Conservation (phyloP, 2,888 invertebrate genomes). For the Stenchaetothrips biformis region DNA sequence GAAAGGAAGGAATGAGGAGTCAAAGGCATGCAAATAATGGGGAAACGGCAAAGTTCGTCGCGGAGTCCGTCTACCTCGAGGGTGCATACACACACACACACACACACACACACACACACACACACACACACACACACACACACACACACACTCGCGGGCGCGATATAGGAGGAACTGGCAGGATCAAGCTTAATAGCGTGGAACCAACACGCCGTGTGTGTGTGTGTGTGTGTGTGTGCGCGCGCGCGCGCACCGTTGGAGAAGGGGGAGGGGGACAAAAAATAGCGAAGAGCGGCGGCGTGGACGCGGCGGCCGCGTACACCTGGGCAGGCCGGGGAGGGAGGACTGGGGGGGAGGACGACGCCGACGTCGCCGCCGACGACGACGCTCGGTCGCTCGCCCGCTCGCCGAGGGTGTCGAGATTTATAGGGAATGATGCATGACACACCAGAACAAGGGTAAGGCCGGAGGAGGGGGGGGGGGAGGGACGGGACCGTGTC, state of each 20-base stretch:
- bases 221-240: neutral
- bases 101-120: too few relatives aligned
- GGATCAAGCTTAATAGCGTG: constrained; percentile 16
- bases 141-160: neutral
- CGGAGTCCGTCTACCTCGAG: too few relatives aligned
- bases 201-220: neutral
- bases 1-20: too few relatives aligned
- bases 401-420: constrained; percentile 2
- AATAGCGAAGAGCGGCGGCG: neutral
- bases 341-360: neutral
- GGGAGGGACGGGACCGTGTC: neutral
- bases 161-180: constrained; percentile 5
- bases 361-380: neutral
- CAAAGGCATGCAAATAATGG: too few relatives aligned
- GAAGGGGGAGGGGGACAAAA: neutral
- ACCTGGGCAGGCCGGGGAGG: neutral
- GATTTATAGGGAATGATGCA: constrained; percentile 25
- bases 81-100: too few relatives aligned
- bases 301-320: neutral
- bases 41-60: too few relatives aligned
- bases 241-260: neutral
- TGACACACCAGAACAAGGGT: constrained; percentile 24
- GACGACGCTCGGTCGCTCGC: neutral
- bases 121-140: too few relatives aligned
- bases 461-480: neutral